Percentiles rank a stretch among this genome's conserved stretches.
phyloP scores from a whole-genome alignment of 2,888 invertebrate species.

The Tenthredo livida region DNA sequence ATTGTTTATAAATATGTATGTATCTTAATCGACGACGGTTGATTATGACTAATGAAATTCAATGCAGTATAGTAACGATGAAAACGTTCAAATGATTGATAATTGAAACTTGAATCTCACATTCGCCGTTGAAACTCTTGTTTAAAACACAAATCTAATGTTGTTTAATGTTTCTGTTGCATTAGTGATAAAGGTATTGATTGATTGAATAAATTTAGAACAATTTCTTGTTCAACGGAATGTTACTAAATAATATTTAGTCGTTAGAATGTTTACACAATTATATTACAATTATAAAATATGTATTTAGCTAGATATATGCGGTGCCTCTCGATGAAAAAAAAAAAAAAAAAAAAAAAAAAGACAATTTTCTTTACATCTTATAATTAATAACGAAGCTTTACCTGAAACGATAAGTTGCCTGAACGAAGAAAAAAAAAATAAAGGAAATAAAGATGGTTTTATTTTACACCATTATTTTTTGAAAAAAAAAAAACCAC shows the following conservation, averaged over 20 bases:
- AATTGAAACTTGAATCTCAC: conserved; percentile 21
- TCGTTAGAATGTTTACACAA: conserved; percentile 41
- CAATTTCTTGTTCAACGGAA: neutral
- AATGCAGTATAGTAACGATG: neutral
- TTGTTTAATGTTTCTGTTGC: conserved; percentile 20
- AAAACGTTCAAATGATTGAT: neutral
- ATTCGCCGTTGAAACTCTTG: conserved; percentile 7
- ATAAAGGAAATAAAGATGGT: conserved; percentile 35
- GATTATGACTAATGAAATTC: neutral
- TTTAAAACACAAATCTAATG: neutral
- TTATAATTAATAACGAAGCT: conserved; percentile 31
- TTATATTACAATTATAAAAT: conserved; percentile 41
- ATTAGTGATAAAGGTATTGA: conserved; percentile 33
- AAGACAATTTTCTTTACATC: conserved; percentile 36
- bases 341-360: neutral
- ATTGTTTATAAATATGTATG: neutral
- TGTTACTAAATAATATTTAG: conserved; percentile 33
- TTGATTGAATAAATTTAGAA: neutral
- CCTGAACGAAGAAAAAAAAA: conserved; percentile 8
- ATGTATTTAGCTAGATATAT: neutral
- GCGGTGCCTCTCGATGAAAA: conserved; percentile 14
- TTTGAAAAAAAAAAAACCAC: neutral
- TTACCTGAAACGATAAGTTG: conserved; percentile 43
- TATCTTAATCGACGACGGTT: neutral
- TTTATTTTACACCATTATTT: conserved; percentile 38